phyloP scores from a whole-genome alignment of 2,113 vertebrate genomes.

The Alexandromys fortis region DNA sequence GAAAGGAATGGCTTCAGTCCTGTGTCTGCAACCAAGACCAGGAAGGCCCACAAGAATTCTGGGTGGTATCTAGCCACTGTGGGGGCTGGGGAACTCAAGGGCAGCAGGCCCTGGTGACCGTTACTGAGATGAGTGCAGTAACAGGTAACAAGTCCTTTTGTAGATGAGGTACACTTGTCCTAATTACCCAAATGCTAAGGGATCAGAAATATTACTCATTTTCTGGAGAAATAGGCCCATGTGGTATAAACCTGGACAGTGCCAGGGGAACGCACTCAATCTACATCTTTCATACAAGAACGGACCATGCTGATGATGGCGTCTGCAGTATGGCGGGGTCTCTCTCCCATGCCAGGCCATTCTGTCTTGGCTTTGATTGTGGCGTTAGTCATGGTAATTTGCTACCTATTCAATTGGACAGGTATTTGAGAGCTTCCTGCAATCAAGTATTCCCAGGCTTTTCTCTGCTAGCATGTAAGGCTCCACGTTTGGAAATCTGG shows the following conservation, averaged over 20 bases:
- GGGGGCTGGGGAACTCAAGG: background rate
- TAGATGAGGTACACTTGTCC: accelerated
- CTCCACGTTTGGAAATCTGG: accelerated
- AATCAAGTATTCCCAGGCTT: accelerated
- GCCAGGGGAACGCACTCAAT: accelerated
- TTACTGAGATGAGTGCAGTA: accelerated
- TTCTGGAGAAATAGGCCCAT: accelerated
- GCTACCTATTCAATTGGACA: background rate
- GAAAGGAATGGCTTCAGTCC: too few species aligned
- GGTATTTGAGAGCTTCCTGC: accelerated
- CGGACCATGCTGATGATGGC: accelerated
- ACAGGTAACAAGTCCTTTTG: background rate
- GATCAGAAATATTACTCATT: background rate
- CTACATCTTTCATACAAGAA: accelerated
- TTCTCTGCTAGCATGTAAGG: accelerated
- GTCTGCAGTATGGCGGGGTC: accelerated
- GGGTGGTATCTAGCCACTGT: background rate
- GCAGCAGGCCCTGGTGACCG: background rate
- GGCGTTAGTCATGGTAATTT: background rate
- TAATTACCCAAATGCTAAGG: background rate
- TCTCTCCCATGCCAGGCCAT: accelerated
- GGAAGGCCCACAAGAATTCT: accelerated
- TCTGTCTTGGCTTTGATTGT: background rate
- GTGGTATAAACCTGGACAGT: accelerated
- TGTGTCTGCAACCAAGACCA: accelerated